These are phyloP conservation scores for Bos taurus DNA, from an alignment of 2,113 vertebrate species.

Conservation along the genomic window ARS-UCD2.0 NC_037334.1:41570501-41571000, in stretches of 20 bases:
- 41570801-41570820: not conserved
- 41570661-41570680: not conserved
- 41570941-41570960: no score
- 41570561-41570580: not conserved
- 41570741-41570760: not conserved
- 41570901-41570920: not conserved
- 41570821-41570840: not conserved
- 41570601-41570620: not conserved
- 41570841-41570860: not conserved
- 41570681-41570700: not conserved
- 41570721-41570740: not conserved
- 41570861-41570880: not conserved
- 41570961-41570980: no score
- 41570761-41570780: not conserved
- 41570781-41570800: not conserved
- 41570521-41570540: no score
- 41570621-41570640: not conserved
- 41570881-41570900: not conserved
- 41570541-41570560: not conserved
- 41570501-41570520: no score
- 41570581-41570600: not conserved
- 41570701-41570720: not conserved
- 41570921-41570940: not conserved
- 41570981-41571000: no score
- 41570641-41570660: not conserved